Conservation (phyloP, 2,113 vertebrate species). For the Xenopus laevis region DNA sequence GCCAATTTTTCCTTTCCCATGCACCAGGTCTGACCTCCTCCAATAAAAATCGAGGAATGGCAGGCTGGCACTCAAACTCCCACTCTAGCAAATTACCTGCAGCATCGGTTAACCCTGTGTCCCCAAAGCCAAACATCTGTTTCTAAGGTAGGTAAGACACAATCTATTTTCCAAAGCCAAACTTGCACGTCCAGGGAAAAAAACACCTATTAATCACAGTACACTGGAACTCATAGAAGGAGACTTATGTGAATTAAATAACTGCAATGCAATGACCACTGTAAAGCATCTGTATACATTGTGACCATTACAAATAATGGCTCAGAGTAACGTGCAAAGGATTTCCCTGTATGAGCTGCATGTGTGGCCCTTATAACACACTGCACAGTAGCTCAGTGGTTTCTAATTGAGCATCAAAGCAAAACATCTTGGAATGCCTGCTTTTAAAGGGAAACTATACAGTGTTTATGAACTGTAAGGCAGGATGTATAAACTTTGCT, state of each 20-base stretch:
- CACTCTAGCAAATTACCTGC: conserved; percentile 39
- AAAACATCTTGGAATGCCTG: too few relatives aligned
- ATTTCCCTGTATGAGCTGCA: too few relatives aligned
- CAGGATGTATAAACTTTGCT: not conserved
- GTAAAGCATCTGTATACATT: not conserved
- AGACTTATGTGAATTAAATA: not conserved
- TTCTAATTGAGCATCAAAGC: too few relatives aligned
- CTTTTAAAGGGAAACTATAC: too few relatives aligned
- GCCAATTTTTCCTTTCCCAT: conserved; percentile 84
- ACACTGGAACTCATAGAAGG: not conserved
- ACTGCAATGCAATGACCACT: not conserved
- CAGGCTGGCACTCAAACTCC: conserved; percentile 52
- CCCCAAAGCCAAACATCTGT: not conserved
- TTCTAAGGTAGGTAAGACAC: not conserved
- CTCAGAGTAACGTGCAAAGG: too few relatives aligned
- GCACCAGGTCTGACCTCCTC: conserved; percentile 79
- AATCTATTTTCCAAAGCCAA: not conserved
- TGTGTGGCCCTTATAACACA: too few relatives aligned
- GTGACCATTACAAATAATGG: not conserved
- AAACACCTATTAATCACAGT: not conserved
- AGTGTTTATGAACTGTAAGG: not conserved
- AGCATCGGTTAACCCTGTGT: conserved; percentile 17
- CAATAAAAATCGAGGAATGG: conserved; percentile 56
- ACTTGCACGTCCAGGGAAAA: not conserved
- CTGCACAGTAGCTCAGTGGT: too few relatives aligned